phyloP scores from a whole-genome alignment of 2,888 invertebrate species.

The Marasmarcha lunaedactyla region DNA sequence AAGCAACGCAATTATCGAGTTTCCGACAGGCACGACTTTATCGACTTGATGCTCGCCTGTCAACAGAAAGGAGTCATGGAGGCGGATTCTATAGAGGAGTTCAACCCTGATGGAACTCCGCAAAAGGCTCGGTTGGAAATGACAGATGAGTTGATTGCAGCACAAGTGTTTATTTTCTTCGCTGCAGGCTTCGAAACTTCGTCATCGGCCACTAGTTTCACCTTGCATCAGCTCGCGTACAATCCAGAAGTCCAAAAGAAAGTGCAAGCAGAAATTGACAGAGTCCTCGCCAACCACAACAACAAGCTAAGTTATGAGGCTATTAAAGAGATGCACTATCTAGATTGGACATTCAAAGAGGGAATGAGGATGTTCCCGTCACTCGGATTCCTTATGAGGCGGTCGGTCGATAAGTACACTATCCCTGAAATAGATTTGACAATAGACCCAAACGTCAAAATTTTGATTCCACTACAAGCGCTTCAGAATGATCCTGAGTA shows the following conservation, averaged over 20 bases:
- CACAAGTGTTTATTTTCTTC: slow-evolving; percentile 15
- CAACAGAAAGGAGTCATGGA: slow-evolving; percentile 15
- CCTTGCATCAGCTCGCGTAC: slow-evolving; percentile 31
- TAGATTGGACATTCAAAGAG: slow-evolving; percentile 26
- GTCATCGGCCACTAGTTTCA: slow-evolving; percentile 31
- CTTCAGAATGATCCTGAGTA: slow-evolving; percentile 23
- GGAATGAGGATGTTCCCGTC: slow-evolving; percentile 21
- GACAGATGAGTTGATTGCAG: slow-evolving; percentile 16
- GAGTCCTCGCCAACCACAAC: slow-evolving; percentile 20
- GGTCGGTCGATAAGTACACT: slow-evolving; percentile 17
- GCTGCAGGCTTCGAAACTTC: slow-evolving; percentile 28
- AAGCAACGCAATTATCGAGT: slow-evolving; percentile 16
- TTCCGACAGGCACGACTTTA: slow-evolving; percentile 19
- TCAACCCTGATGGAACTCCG: slow-evolving; percentile 14
- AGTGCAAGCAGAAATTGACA: slow-evolving; percentile 31
- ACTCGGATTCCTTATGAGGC: slow-evolving; percentile 16
- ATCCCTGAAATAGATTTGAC: slow-evolving; percentile 20
- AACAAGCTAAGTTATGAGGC: slow-evolving; percentile 26
- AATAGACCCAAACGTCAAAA: slow-evolving; percentile 19
- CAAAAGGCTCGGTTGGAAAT: slow-evolving; percentile 19
- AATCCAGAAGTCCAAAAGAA: slow-evolving; percentile 30
- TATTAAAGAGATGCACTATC: slow-evolving; percentile 26
- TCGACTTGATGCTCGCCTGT: slow-evolving; percentile 19
- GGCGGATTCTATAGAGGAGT: slow-evolving; percentile 16
- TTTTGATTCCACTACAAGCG: slow-evolving; percentile 21